Percentiles rank a stretch among this genome's conserved stretches.
Conservation (phyloP, 2,113 vertebrate genomes). For the Misgurnus anguillicaudatus region DNA sequence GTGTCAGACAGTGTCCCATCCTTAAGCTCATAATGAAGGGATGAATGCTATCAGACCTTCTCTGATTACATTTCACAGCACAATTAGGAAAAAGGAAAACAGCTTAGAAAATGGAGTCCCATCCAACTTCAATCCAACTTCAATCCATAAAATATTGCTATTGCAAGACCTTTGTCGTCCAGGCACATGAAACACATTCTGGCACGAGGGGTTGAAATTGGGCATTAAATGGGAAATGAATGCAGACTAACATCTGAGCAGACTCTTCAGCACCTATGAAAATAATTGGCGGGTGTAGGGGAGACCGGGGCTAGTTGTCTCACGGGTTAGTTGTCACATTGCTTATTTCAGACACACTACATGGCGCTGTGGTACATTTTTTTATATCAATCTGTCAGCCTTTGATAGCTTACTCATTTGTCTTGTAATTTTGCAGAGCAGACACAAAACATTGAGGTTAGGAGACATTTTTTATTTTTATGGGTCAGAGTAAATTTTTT, state of each 20-base stretch:
- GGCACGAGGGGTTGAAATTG: constrained; percentile 45
- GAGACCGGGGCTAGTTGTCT: too few relatives aligned
- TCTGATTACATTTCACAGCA: constrained; percentile 39
- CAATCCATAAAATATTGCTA: constrained; percentile 43
- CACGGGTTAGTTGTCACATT: too few relatives aligned
- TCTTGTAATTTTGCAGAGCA: too few relatives aligned
- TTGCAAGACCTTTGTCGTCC: constrained; percentile 36
- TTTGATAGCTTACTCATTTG: too few relatives aligned
- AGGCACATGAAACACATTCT: constrained; percentile 51
- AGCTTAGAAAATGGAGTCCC: constrained; percentile 32
- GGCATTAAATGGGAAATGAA: constrained; percentile 54
- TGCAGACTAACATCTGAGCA: constrained; percentile 33
- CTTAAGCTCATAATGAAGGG: constrained; percentile 1
- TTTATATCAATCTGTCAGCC: too few relatives aligned
- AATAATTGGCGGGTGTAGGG: constrained; percentile 23
- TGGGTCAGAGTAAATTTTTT: too few relatives aligned
- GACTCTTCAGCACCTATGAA: constrained; percentile 19
- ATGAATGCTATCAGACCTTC: constrained; percentile 19
- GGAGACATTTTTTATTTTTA: too few relatives aligned
- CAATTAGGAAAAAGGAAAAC: constrained; percentile 41
- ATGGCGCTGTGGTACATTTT: too few relatives aligned
- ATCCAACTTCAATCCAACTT: constrained; percentile 28
- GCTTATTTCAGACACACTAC: too few relatives aligned
- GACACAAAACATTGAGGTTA: too few relatives aligned
- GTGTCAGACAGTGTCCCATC: constrained; percentile 14